Percentiles rank a stretch among this genome's conserved stretches.
These are phyloP conservation scores for Drosophila neocordata DNA, from an alignment of 1,140 invertebrate species.

Conservation along the genomic window DNA sequence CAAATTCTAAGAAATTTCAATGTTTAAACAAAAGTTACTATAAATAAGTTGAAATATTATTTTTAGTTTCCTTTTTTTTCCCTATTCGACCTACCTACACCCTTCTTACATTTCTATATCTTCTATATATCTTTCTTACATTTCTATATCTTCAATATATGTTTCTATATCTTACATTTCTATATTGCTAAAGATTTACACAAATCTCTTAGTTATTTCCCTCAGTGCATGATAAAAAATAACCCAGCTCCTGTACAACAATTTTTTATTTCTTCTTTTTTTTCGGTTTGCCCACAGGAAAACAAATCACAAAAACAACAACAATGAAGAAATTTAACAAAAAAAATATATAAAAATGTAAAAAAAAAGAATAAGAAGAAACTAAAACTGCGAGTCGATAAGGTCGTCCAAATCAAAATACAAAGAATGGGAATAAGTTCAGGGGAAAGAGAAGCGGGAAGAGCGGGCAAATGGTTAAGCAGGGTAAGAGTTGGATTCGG, in stretches of 20 bases:
- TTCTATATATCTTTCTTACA: no score
- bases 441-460: not conserved
- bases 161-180: no score
- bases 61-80: no score
- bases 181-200: no score
- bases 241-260: not conserved
- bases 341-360: slow-evolving; percentile 40
- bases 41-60: no score
- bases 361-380: slow-evolving; percentile 35
- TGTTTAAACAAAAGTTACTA: no score
- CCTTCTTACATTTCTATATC: no score
- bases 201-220: not conserved
- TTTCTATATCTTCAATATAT: no score
- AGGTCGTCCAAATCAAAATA: slow-evolving; percentile 59
- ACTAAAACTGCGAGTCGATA: slow-evolving; percentile 44
- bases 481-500: slow-evolving; percentile 1
- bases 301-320: slow-evolving; percentile 6
- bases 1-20: no score
- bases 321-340: not conserved
- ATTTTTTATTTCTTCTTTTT: not conserved
- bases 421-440: slow-evolving; percentile 4
- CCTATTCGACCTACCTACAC: no score
- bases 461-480: not conserved
- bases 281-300: slow-evolving; percentile 6
- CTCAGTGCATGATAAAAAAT: slow-evolving; percentile 5